These are phyloP conservation scores for Mermis nigrescens DNA, from an alignment of 2,888 invertebrate genomes.

Conservation along the genomic window DNA sequence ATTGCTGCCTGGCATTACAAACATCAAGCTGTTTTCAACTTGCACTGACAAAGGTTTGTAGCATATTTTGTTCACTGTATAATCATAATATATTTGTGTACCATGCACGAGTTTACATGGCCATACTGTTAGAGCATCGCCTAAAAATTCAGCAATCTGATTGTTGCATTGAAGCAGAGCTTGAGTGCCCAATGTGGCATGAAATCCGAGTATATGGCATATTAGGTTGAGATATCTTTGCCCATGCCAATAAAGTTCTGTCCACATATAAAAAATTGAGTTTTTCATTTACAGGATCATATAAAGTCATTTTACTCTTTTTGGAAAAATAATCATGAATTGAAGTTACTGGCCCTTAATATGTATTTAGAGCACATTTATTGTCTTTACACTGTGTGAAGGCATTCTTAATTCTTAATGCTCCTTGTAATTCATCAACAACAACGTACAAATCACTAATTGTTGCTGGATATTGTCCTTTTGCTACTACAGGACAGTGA, in stretches of 20 bases:
- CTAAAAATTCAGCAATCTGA: neutral
- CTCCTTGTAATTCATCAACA: neutral
- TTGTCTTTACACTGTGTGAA: neutral
- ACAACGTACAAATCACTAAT: neutral
- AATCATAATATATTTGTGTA: neutral
- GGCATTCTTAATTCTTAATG: neutral
- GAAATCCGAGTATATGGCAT: neutral
- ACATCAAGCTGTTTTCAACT: neutral
- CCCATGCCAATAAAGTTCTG: neutral
- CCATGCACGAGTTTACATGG: neutral
- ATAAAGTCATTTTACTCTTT: neutral
- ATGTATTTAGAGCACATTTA: neutral
- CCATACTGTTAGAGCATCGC: neutral
- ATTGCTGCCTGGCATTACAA: neutral
- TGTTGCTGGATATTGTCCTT: neutral
- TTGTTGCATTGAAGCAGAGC: neutral
- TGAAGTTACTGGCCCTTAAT: neutral
- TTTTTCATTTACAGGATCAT: neutral
- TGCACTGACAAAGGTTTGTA: neutral
- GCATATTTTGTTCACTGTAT: neutral
- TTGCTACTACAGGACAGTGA: neutral
- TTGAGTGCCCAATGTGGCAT: neutral
- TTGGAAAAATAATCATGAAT: neutral
- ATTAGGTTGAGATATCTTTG: neutral
- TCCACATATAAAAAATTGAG: neutral